phyloP scores from a whole-genome alignment of 1,140 invertebrate genomes.

The Phthorimaea operculella region DNA sequence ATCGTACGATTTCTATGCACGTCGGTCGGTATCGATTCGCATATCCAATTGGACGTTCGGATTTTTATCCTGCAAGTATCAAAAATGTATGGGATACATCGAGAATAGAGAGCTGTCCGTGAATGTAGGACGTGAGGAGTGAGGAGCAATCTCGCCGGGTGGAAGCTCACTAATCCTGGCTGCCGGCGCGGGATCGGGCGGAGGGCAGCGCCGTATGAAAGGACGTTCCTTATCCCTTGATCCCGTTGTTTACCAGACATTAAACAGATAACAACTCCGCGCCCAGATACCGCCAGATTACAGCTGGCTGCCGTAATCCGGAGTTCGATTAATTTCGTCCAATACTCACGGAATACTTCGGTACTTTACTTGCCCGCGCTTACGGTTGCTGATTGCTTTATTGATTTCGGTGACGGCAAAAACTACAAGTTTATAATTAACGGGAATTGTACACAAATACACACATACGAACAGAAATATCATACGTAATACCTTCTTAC shows the following conservation, averaged over 20 bases:
- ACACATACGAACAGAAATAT: no score
- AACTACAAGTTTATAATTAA: background rate
- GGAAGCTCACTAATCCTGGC: conserved; percentile 47
- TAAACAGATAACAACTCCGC: conserved; percentile 68
- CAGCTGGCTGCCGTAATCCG: conserved; percentile 55
- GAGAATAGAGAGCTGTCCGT: conserved; percentile 10
- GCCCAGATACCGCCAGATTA: conserved; percentile 64
- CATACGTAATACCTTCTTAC: no score
- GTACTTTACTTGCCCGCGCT: background rate
- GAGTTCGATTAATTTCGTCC: conserved; percentile 66
- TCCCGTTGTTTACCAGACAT: conserved; percentile 70
- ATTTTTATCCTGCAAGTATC: no score
- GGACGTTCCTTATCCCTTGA: conserved; percentile 66
- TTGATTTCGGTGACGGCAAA: background rate
- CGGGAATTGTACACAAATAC: no score
- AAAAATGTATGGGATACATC: no score
- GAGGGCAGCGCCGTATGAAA: conserved; percentile 45
- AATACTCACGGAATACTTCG: conserved; percentile 50
- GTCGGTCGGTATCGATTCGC: no score
- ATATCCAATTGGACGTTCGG: no score
- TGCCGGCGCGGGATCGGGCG: conserved; percentile 47
- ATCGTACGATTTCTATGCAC: no score
- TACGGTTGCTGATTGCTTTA: background rate
- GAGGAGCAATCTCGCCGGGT: conserved; percentile 45
- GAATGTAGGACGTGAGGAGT: conserved; percentile 35